Base-by-base conservation (phyloP, 2,888 invertebrate species). In the Doris montereyensis region DNA sequence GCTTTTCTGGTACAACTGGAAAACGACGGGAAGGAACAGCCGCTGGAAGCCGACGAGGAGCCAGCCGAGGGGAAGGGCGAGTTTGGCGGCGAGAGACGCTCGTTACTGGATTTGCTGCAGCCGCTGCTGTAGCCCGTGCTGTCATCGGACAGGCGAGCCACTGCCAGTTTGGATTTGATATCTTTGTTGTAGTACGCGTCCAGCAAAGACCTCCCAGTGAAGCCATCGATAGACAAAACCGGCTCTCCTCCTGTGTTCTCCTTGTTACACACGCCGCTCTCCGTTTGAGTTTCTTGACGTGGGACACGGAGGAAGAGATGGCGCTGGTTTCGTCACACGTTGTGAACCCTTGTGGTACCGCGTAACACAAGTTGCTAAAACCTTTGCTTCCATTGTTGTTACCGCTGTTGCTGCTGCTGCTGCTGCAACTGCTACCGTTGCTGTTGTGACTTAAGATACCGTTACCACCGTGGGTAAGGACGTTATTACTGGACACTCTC, bases 111-210 rank as follows among this genome's bases (percentile, higher is more conserved):
- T 26, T 79, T 79, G 26, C 79, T 79, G 21, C 52, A 81, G 17
- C 76, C 78, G 32, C 78, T 81, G 35, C 76, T 77, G 35, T 67
- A 82, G 13, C 78, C 76, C 10, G 74, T 73, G n/a, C 80, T 81
- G 68, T 82, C 82, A 35, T 79, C 79, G 17, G 79, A 79, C 52
- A 79, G 67, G 1, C 79, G 60, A 0, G 79, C 71, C 17, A 74
- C 75, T n/a, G 79, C 68, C 0, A 65, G 58, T n/a, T 74, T 71
- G 0, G 75, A 74, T 58, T 79, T 79, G 30, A 76, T 76, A 41
- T 79, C 79, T 52, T 79, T 79, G 52, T 79, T 76, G 26, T 79
- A 79, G 34, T 76, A 79, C 1, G 79, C 79, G 28, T 79, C 79
- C 17, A 79, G 57, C 24, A 79, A 52, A 21, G 76, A 79, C 21